Conservation (phyloP, 92 coral and sea anemone genomes). For the Epizoanthus rinbou region DNA sequence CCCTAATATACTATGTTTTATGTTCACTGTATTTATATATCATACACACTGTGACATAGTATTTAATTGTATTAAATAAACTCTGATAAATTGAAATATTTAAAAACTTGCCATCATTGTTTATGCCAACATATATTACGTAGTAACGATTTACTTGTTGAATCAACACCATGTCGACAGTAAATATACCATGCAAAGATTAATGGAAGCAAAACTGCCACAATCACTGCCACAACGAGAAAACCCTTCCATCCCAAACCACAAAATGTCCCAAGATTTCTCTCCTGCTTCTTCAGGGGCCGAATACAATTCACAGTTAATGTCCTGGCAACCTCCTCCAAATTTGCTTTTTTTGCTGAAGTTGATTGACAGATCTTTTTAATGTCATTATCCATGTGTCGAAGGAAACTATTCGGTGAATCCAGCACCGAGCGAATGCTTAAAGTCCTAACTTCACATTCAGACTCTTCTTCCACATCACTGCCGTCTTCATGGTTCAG, state of each 20-base stretch:
- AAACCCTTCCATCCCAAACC: slow-evolving; percentile 97
- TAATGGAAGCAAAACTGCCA: slow-evolving; percentile 77
- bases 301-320: slow-evolving; percentile 92
- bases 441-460: slow-evolving; percentile 77
- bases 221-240: slow-evolving; percentile 62
- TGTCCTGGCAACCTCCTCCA: slow-evolving; percentile 86
- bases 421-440: slow-evolving; percentile 90
- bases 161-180: slow-evolving; percentile 11
- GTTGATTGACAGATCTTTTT: slow-evolving; percentile 89
- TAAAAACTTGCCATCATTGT: background rate
- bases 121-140: slow-evolving; percentile 16
- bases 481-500: slow-evolving; percentile 52
- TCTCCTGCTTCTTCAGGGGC: slow-evolving; percentile 80
- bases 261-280: slow-evolving; percentile 79
- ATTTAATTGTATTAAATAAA: too few species aligned
- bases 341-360: slow-evolving; percentile 71
- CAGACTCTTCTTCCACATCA: slow-evolving; percentile 51
- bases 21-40: too few species aligned
- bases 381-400: slow-evolving; percentile 93
- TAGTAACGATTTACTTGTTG: background rate
- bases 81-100: too few species aligned
- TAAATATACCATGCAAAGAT: slow-evolving; percentile 54
- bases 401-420: slow-evolving; percentile 87
- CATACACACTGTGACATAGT: too few species aligned
- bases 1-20: too few species aligned